A percentile compares a stretch with the other conserved stretches of the same genome.
Conservation (phyloP, 1,140 invertebrate species). For the Lasioglossum albipes region DNA sequence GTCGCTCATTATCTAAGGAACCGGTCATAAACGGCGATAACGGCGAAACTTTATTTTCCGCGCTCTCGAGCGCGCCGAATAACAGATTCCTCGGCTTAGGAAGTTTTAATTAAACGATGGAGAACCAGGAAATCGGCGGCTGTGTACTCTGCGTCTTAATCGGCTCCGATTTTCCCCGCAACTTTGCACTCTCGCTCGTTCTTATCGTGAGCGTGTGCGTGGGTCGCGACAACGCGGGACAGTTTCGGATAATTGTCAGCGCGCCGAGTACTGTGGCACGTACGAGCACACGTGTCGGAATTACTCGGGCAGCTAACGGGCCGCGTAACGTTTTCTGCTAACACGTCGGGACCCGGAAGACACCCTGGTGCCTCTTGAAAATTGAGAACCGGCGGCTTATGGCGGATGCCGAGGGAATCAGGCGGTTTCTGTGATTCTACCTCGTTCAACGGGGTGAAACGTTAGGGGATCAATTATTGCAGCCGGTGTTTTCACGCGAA, state of each 20-base stretch:
- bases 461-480: no score
- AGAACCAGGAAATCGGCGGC: constrained; percentile 4
- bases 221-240: no score
- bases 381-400: no score
- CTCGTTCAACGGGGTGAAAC: no score
- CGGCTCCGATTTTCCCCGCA: not conserved
- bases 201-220: no score
- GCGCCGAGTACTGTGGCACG: not conserved
- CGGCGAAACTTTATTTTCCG: constrained; percentile 22
- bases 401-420: no score
- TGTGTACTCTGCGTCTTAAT: constrained; percentile 4
- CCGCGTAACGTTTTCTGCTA: not conserved
- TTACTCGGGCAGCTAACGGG: not conserved
- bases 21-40: constrained; percentile 32
- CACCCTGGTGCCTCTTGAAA: not conserved
- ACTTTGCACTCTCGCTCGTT: no score
- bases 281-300: not conserved
- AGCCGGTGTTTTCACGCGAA: no score
- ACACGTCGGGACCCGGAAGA: not conserved
- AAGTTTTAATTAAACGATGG: constrained; percentile 35
- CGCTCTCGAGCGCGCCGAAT: constrained; percentile 9
- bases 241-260: no score
- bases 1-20: constrained; percentile 18
- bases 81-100: constrained; percentile 12
- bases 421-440: no score